Base-by-base conservation (phyloP, 2,888 invertebrate species). In the Volucella bombylans region DNA sequence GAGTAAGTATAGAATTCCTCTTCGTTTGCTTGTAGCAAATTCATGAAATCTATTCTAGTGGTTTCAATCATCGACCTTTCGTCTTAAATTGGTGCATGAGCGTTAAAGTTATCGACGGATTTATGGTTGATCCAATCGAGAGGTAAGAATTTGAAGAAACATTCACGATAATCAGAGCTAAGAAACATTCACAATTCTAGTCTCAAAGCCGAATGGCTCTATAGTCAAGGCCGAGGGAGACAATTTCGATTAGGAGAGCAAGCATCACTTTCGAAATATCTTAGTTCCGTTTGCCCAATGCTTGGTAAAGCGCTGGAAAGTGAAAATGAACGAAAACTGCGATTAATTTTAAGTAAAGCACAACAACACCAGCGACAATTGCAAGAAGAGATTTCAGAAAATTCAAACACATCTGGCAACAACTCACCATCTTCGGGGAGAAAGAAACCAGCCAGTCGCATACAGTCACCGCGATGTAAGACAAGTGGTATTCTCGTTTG, bases 141-240 rank as follows among this genome's bases (percentile, higher is more conserved):
- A 96, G 96, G 97, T 89, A 47, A 59, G 52, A 86, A n/a, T 52
- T 15, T 23, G 18, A 12, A 43, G 23, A 43, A 52, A 43, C 64
- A 43, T 43, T 45, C 47, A 12, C 39, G 6, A 45, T 11, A 31
- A 31, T 4, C 6, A 10, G 1, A 15, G 8, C 31, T 38, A 38
- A 1, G 31, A 11, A 18, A 11, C 10, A 8, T 43, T 9, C 23
- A 11, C 38, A 55, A 52, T 67, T 18, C 0, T 57, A 97, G 98
- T 90, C 93, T 98, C 87, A 96, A 97, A 93, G 98, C 97, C 0
- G 98, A 98, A 91, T 98, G 98, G 98, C 92, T 98, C 76, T 98
- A 97, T 92, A 97, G 97, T 86, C 98, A 98, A 93, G 98, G 98
- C 57, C 95, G 96, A 88, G 98, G 98, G 0, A 94, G 97, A 80